Percentiles rank a stretch among this genome's conserved stretches.
These are phyloP conservation scores for Ctenochaetus hawaiiensis DNA, from an alignment of 2,797 vertebrate genomes.

Conservation along the genomic window DNA sequence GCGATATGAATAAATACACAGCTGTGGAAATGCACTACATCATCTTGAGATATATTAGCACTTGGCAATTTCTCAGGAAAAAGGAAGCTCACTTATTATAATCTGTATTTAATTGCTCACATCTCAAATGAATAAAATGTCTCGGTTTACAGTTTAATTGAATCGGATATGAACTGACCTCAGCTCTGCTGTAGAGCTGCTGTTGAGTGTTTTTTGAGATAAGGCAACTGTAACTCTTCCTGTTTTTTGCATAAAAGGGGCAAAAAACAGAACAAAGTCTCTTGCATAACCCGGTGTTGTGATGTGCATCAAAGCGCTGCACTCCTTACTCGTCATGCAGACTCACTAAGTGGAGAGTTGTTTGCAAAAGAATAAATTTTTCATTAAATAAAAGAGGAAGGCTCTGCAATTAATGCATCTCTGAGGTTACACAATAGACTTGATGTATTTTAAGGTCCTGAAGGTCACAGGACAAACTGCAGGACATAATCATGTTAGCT, in stretches of 20 bases:
- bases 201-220: constrained; percentile 40
- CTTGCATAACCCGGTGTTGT: constrained; percentile 47
- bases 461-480: constrained; percentile 9
- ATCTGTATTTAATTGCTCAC: too few relatives aligned
- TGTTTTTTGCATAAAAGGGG: constrained; percentile 33
- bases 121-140: not conserved
- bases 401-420: not conserved
- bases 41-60: not conserved
- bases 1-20: constrained; percentile 16
- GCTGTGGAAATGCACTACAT: not conserved
- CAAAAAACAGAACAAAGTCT: constrained; percentile 37
- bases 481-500: constrained; percentile 10
- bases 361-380: not conserved
- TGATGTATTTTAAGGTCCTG: not conserved
- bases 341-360: constrained; percentile 29
- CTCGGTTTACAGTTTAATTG: constrained; percentile 61
- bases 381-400: not conserved
- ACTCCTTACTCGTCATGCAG: constrained; percentile 31
- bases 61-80: too few relatives aligned
- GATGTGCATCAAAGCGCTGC: constrained; percentile 29
- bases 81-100: too few relatives aligned
- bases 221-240: constrained; percentile 42
- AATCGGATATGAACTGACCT: constrained; percentile 48
- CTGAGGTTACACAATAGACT: constrained; percentile 8
- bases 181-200: not conserved